These are phyloP conservation scores for Buathra laborator DNA, from an alignment of 2,888 invertebrate genomes.

Conservation along the genomic window DNA sequence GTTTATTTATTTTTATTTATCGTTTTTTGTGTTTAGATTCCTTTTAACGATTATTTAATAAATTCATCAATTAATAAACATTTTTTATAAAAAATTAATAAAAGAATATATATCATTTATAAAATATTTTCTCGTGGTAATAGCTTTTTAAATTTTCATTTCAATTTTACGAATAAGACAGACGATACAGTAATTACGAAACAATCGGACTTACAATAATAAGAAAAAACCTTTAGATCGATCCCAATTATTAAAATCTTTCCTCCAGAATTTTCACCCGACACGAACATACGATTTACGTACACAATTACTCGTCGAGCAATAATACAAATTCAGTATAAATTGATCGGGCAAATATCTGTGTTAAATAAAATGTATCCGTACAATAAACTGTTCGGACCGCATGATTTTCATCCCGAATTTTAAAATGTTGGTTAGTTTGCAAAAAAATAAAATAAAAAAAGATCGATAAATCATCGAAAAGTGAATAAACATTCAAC, in stretches of 20 bases:
- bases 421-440: too few species aligned
- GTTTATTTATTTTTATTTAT: background rate
- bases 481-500: too few species aligned
- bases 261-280: background rate
- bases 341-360: too few species aligned
- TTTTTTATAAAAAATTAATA: background rate
- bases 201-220: conserved; percentile 8
- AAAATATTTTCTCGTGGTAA: background rate
- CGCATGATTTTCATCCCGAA: too few species aligned
- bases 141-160: background rate
- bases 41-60: too few species aligned
- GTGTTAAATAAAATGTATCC: too few species aligned
- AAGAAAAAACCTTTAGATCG: conserved; percentile 29
- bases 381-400: too few species aligned
- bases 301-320: background rate
- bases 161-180: background rate
- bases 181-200: conserved; percentile 49
- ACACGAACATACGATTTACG: background rate
- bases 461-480: too few species aligned
- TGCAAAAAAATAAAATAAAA: too few species aligned
- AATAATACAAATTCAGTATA: background rate
- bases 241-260: background rate
- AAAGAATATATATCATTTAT: background rate
- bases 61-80: background rate
- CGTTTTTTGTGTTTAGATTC: background rate